phyloP scores from a whole-genome alignment of 2,113 vertebrate species.

The Tonatia bakeri region DNA sequence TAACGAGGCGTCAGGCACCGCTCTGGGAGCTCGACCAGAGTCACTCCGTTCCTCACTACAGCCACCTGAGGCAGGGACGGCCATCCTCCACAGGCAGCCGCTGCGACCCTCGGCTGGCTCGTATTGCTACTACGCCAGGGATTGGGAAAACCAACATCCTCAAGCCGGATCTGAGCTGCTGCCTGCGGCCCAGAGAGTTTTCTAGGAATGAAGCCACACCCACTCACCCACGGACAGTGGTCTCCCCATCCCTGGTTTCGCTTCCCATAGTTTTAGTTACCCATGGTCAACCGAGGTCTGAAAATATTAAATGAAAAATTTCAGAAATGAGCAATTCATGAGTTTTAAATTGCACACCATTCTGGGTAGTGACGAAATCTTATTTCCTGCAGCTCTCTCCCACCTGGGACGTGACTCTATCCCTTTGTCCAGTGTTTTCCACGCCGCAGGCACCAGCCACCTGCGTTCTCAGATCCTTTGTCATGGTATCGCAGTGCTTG shows the following conservation, averaged over 20 bases:
- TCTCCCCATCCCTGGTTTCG: background rate
- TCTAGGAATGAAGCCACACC: background rate
- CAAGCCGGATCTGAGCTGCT: background rate
- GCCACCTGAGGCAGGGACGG: background rate
- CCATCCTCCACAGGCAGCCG: too few species aligned
- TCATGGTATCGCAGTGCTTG: background rate
- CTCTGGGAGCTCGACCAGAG: background rate
- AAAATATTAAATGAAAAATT: background rate
- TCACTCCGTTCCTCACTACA: background rate
- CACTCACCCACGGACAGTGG: background rate
- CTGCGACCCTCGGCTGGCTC: background rate
- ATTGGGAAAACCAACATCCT: background rate
- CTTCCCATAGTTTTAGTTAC: background rate
- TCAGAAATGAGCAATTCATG: background rate
- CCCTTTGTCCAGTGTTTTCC: background rate
- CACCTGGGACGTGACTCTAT: background rate
- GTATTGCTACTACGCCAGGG: rapidly evolving
- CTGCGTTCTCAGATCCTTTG: too few species aligned
- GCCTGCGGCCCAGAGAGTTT: background rate
- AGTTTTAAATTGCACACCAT: background rate
- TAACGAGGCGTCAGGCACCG: background rate
- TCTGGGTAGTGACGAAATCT: background rate
- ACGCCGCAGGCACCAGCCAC: too few species aligned
- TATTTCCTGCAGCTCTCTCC: background rate
- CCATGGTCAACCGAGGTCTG: background rate